Conservation (phyloP, 1,140 invertebrate genomes). For the Drosophila kurseongensis region DNA sequence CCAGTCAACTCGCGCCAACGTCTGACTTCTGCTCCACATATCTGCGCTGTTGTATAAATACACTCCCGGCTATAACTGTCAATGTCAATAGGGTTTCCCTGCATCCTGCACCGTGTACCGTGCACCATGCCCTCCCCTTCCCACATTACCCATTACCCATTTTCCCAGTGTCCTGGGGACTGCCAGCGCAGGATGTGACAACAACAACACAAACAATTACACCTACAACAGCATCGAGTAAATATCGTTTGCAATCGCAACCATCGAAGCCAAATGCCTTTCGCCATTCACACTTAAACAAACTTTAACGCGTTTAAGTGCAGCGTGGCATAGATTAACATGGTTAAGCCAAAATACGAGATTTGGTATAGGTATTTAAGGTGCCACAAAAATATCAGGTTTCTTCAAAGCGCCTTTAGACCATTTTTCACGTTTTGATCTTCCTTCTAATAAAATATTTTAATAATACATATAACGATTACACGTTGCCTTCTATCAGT, state of each 20-base stretch:
- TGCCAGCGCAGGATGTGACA: slow-evolving; percentile 58
- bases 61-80: slow-evolving; percentile 73
- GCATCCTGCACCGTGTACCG: not conserved
- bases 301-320: not conserved
- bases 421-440: too few relatives aligned
- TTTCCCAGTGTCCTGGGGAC: slow-evolving; percentile 40
- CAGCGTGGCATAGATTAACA: not conserved
- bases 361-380: too few relatives aligned
- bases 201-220: slow-evolving; percentile 27
- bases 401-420: too few relatives aligned
- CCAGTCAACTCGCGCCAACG: not conserved
- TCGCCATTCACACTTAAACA: slow-evolving; percentile 18
- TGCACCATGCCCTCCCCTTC: not conserved
- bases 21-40: slow-evolving; percentile 40
- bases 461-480: too few relatives aligned
- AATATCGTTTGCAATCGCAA: slow-evolving; percentile 52
- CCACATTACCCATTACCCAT: not conserved
- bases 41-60: slow-evolving; percentile 64
- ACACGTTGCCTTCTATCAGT: too few relatives aligned
- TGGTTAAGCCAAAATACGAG: too few relatives aligned
- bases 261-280: slow-evolving; percentile 34
- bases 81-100: slow-evolving; percentile 61
- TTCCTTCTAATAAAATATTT: too few relatives aligned
- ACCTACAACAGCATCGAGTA: slow-evolving; percentile 12
- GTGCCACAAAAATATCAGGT: too few relatives aligned